Evolutionary conservation across 2,113 vertebrate genomes (phyloP).

Genomic region (Stictonetta naevosa): DNA sequence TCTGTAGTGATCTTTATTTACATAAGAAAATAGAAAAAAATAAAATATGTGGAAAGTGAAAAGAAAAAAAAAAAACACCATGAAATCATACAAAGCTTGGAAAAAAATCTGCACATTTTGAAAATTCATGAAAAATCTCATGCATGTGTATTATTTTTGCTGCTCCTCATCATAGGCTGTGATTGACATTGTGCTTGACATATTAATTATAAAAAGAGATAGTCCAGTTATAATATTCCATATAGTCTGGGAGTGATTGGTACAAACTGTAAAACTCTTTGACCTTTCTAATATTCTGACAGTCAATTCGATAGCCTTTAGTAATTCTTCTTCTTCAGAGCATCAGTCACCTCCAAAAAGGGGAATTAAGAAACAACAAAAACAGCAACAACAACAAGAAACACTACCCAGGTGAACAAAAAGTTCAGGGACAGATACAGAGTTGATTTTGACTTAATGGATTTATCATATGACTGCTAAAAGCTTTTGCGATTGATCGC

Average conservation of each 20-base stretch:
- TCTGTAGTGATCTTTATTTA: background rate
- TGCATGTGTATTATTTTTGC: background rate
- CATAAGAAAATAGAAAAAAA: background rate
- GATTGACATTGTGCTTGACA: background rate
- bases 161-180: background rate
- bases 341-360: background rate
- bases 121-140: background rate
- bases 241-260: background rate
- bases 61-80: background rate
- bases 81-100: background rate
- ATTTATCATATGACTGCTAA: background rate
- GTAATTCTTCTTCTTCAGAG: background rate
- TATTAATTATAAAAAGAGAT: background rate
- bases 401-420: background rate
- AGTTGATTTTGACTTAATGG: background rate
- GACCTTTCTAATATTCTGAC: constrained; percentile 26
- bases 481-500: background rate
- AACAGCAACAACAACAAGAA: background rate
- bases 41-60: background rate
- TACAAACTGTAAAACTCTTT: background rate
- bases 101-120: background rate
- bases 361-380: background rate
- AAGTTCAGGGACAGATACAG: background rate
- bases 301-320: constrained; percentile 8
- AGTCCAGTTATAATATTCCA: background rate